Percentiles rank a stretch among this genome's conserved stretches.
Evolutionary conservation across 2,113 vertebrate species (phyloP).

Genomic region (Orientallactaga bullata): DNA sequence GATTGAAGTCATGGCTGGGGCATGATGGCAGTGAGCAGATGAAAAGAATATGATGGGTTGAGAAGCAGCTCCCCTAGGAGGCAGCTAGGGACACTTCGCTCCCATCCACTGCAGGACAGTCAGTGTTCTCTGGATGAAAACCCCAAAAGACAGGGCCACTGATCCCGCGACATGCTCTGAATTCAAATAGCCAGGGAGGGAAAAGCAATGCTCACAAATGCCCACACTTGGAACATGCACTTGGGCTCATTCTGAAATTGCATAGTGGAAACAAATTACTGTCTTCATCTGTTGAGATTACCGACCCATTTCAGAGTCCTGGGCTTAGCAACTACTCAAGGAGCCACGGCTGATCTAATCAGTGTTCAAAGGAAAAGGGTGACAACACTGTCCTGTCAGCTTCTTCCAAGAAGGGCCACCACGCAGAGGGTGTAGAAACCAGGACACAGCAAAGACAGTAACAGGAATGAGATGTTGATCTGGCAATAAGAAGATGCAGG

Average conservation of each 20-base stretch:
- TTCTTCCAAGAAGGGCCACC: not conserved
- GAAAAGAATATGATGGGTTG: not conserved
- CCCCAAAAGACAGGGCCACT: not conserved
- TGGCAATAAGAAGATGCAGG: not conserved
- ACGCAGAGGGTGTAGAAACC: not conserved
- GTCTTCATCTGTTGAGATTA: not conserved
- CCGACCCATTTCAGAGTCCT: constrained; percentile 19
- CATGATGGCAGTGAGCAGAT: not conserved
- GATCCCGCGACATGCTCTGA: not conserved
- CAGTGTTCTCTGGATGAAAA: not conserved
- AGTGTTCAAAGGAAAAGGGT: not conserved
- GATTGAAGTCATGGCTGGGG: not conserved
- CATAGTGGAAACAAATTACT: not conserved
- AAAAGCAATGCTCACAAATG: constrained; percentile 40
- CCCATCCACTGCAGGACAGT: not conserved
- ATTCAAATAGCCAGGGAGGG: constrained; percentile 41
- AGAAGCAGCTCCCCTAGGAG: not conserved
- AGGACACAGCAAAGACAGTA: not conserved
- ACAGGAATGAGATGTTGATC: not conserved
- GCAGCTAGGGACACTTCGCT: rapidly evolving
- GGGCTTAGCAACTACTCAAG: not conserved
- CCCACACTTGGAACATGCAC: not conserved
- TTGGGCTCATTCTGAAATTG: constrained; percentile 29
- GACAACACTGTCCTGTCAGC: not conserved
- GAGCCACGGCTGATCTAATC: not conserved